Evolutionary conservation across 2,797 vertebrate species (phyloP).

Genomic region (Craterocephalus amniculus): DNA sequence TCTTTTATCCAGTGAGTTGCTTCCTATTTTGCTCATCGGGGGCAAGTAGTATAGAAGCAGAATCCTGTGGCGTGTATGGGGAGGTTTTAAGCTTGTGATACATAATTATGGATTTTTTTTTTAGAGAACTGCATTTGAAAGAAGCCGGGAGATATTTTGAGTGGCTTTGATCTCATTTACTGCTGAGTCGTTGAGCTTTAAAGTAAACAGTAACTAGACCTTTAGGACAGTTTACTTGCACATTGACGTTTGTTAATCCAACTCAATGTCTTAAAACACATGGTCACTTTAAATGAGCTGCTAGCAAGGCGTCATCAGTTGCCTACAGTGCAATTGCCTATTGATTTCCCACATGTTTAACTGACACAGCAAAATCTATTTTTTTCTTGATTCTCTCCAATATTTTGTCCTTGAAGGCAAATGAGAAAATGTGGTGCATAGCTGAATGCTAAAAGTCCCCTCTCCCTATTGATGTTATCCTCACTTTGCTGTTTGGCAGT

Average conservation of each 20-base stretch:
- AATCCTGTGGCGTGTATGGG: constrained; percentile 7
- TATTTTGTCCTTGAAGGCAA: constrained; percentile 34
- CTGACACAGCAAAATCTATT: neutral
- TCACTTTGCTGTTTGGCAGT: constrained; percentile 52
- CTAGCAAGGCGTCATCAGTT: constrained; percentile 21
- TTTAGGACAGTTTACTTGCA: constrained; percentile 76
- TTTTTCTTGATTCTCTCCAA: constrained; percentile 25
- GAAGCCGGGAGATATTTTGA: constrained; percentile 33
- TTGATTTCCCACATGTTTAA: constrained; percentile 9
- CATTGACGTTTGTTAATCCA: constrained; percentile 72
- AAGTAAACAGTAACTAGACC: constrained; percentile 68
- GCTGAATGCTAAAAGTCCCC: constrained; percentile 40
- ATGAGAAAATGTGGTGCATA: constrained; percentile 21
- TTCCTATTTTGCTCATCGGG: constrained; percentile 8
- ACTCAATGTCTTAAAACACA: constrained; percentile 54
- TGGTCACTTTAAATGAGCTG: constrained; percentile 42
- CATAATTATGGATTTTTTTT: constrained; percentile 12
- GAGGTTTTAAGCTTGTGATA: constrained; percentile 8
- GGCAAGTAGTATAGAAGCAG: neutral
- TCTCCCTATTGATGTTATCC: constrained; percentile 46
- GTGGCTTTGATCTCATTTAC: constrained; percentile 32
- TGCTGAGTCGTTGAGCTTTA: constrained; percentile 48
- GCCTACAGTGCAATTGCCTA: constrained; percentile 15
- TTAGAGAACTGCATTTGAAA: constrained; percentile 25
- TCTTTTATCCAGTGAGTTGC: constrained; percentile 36